These are phyloP conservation scores for Drosophila anomelani DNA, from an alignment of 2,888 invertebrate genomes.

Conservation along the genomic window DNA sequence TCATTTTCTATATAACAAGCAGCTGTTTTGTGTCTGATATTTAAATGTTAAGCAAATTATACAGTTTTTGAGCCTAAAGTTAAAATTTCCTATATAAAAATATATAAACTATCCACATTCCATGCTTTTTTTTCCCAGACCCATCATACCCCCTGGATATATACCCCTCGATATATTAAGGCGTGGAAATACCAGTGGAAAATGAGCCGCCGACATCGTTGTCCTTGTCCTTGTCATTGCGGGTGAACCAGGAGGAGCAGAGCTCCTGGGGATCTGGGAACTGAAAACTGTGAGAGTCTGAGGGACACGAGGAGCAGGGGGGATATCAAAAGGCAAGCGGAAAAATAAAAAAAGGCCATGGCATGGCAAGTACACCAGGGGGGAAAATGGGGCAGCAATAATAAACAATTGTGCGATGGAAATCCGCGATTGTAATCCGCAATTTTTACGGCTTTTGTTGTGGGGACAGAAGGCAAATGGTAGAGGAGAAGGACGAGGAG, in stretches of 20 bases:
- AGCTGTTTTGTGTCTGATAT: too few relatives aligned
- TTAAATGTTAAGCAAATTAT: too few relatives aligned
- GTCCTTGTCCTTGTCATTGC: conserved; percentile 48
- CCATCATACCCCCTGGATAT: neutral
- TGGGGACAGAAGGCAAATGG: neutral
- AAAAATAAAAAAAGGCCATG: conserved; percentile 39
- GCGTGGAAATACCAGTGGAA: conserved; percentile 50
- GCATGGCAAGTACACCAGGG: conserved; percentile 34
- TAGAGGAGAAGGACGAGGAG: neutral
- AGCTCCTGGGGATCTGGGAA: conserved; percentile 11
- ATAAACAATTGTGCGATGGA: conserved; percentile 81
- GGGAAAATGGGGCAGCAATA: conserved; percentile 56
- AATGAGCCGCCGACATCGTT: conserved; percentile 58
- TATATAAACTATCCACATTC: too few relatives aligned
- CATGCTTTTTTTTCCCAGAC: too few relatives aligned
- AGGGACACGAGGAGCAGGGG: too few relatives aligned
- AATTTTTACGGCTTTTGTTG: conserved; percentile 82
- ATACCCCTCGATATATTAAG: neutral
- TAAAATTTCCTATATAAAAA: neutral
- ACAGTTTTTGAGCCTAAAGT: neutral
- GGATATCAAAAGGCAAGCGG: conserved; percentile 53
- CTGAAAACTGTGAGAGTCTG: neutral
- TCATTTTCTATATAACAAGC: too few relatives aligned
- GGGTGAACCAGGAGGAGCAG: conserved; percentile 5
- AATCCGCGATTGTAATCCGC: conserved; percentile 83